Evolutionary conservation across 2,797 vertebrate genomes (phyloP), one percentile per base, ranked within the genome.

Genomic region (Poecile montanus): DNA sequence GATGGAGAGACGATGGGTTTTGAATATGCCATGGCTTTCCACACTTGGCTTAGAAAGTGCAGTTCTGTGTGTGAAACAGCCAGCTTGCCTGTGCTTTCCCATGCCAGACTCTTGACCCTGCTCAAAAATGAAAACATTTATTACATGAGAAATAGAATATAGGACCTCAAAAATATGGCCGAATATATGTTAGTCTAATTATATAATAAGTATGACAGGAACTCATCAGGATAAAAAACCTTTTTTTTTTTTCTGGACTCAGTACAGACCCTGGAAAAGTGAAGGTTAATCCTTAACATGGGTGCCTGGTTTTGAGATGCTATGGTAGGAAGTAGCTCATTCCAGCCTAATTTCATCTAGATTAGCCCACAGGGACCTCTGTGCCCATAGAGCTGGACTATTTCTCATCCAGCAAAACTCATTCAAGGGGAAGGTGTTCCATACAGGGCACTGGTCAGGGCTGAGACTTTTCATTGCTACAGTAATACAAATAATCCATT

Each of bases 401-500:
- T 75, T 86, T 13, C 32, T 60, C 10, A 4, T 36, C 47, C 21
- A 12, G 30, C 22, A 86, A 54, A 88, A 72, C 34, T 74, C 71
- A 45, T 32, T 50, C 32, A 63, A 78, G 30, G 26, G 36, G 21
- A 53, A 57, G 38, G 11, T 70, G 4, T 32, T 67, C 8, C 4
- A 2, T 47, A 20, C 4, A 48, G 80, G 58, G 63, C 32, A 30
- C 57, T 82, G 45, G 17, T 70, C 53, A 74, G 61, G 45, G 25
- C 74, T 62, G 44, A 26, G 20, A 47, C 38, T 94, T 91, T 45
- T 67, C 75, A 73, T 45, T 67, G 30, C 65, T 94, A 60, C 62
- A 71, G 70, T 82, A 87, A 79, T 56, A 93, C 91, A 96, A 94
- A 85, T 87, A 87, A 87, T 71, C 61, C 80, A 82, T 95, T 95